A percentile compares a stretch with the other conserved stretches of the same genome.
These are phyloP conservation scores for Bovichtus diacanthus DNA, from an alignment of 2,797 vertebrate species.

Conservation along the genomic window DNA sequence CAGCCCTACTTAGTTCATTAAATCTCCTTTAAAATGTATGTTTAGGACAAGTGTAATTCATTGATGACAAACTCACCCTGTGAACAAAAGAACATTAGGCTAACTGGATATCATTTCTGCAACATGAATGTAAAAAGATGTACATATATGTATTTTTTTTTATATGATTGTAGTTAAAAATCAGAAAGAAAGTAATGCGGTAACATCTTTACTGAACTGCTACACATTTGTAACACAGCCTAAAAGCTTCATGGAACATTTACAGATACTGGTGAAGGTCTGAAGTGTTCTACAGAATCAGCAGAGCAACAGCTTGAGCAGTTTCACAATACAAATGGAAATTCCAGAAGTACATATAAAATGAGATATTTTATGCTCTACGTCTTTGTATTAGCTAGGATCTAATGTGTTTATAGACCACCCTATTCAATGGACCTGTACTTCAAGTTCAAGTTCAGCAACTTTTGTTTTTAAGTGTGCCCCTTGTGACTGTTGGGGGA, in stretches of 20 bases:
- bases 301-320: constrained; percentile 2
- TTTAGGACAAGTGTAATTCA: background rate
- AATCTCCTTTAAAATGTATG: background rate
- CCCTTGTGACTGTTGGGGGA: background rate
- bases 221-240: constrained; percentile 44
- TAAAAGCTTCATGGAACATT: constrained; percentile 31
- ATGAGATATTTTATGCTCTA: background rate
- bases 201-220: background rate
- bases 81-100: constrained; percentile 17
- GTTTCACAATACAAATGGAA: background rate
- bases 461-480: background rate
- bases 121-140: background rate
- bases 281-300: background rate
- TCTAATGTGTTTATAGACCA: background rate
- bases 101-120: constrained; percentile 20
- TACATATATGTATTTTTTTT: background rate
- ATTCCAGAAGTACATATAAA: background rate
- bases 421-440: constrained; percentile 13
- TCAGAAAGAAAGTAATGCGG: background rate
- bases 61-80: constrained; percentile 2
- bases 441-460: background rate
- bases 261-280: constrained; percentile 12
- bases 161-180: background rate
- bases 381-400: background rate
- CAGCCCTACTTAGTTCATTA: background rate